phyloP scores from a whole-genome alignment of 2,797 vertebrate genomes.

The Babyrousa celebensis region DNA sequence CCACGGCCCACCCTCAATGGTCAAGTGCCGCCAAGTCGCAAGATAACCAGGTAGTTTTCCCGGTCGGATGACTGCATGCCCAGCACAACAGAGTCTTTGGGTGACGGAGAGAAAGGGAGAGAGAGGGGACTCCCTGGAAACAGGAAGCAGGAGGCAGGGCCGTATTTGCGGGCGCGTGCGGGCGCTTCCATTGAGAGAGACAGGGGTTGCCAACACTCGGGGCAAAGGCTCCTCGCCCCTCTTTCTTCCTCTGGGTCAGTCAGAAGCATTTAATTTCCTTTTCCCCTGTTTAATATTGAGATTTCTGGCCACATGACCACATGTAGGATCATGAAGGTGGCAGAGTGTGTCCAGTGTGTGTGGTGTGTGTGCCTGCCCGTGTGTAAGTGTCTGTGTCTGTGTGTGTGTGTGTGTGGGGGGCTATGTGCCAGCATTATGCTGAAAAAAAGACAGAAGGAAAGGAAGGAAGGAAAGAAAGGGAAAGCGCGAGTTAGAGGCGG shows the following conservation, averaged over 20 bases:
- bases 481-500: too few relatives aligned
- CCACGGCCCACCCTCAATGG: fast-evolving
- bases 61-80: fast-evolving
- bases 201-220: not conserved
- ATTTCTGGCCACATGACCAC: not conserved
- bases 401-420: not conserved
- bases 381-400: not conserved
- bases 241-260: not conserved
- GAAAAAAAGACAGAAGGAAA: not conserved
- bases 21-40: not conserved
- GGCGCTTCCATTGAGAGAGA: not conserved
- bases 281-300: not conserved
- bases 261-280: not conserved
- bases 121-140: not conserved
- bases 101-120: not conserved
- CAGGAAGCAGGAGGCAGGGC: not conserved
- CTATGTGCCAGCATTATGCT: not conserved
- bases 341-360: not conserved
- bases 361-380: not conserved
- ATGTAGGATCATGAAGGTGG: not conserved
- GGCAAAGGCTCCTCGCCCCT: too few relatives aligned
- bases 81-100: not conserved
- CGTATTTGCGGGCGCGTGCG: fast-evolving
- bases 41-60: not conserved
- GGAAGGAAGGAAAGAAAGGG: too few relatives aligned